Base-by-base conservation (phyloP, 2,113 vertebrate genomes). In the Lagopus leucura region DNA sequence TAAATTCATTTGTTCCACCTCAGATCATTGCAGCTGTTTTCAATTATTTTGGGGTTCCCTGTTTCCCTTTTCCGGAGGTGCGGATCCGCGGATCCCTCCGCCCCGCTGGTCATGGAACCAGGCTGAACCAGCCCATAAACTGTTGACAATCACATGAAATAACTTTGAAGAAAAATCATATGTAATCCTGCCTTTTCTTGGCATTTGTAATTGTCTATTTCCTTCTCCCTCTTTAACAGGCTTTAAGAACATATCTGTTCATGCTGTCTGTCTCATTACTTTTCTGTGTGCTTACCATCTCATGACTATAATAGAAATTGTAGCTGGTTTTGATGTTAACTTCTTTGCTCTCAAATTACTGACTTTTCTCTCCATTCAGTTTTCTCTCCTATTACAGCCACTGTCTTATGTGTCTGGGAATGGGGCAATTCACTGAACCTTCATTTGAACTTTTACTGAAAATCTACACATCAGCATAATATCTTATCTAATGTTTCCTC, bases 171-270 rank as follows among this genome's bases (percentile, higher is more conserved):
- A 93, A 88, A 77, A 27, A 16, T 21, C 10, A 19, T 71, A 43
- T 67, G 55, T 75, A 60, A 86, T 88, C 34, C n/a, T 82, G 34
- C 70, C 60, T 96, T 97, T 76, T 21, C 64, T 75, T 88, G 12
- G 10, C 50, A 48, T 48, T 60, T 78, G 5, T 50, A 34, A 34
- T 63, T 88, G 87, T 88, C 13, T 89, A 3, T 25, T 22, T 73
- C 67, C 5, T 7, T 11, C 13, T 63, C 6, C 2, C 6, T 48
- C 84, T 87, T 76, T 52, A 72, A 34, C 34, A 63, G 16, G 32
- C 86, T 97, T 94, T 77, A 32, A 74, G 75, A 70, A 32, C 76
- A 55, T 90, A 92, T 89, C n/a, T 69, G 60, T 13, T 84, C 88
- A 70, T 84, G 47, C 21, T 82, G 30, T 61, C 42, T 82, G 12